These are phyloP conservation scores for Petromus typicus DNA, from an alignment of 2,113 vertebrate genomes.

Conservation along the genomic window DNA sequence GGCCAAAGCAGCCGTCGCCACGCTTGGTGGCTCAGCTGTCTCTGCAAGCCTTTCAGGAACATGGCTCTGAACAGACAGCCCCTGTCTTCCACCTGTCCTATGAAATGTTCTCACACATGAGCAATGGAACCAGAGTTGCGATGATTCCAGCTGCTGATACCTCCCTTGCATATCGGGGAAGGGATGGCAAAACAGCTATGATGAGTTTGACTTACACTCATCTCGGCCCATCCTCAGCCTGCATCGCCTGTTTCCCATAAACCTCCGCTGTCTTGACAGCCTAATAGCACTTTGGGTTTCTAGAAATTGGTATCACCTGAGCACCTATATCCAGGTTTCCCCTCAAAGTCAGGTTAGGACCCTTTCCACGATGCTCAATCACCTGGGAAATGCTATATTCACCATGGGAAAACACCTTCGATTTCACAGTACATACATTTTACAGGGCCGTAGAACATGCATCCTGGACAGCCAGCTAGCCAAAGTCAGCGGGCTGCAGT, in stretches of 20 bases:
- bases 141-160: neutral
- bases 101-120: neutral
- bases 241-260: neutral
- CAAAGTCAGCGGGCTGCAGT: neutral
- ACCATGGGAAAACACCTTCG: neutral
- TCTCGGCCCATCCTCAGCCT: neutral
- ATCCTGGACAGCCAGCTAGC: neutral
- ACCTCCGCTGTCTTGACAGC: neutral
- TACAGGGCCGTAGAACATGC: neutral
- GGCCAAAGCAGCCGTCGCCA: neutral
- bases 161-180: neutral
- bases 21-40: neutral
- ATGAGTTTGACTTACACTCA: neutral
- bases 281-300: neutral
- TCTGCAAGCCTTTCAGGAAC: neutral
- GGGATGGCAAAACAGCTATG: neutral
- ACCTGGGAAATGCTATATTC: neutral
- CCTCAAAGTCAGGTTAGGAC: neutral
- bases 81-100: neutral
- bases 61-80: neutral
- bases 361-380: neutral
- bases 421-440: neutral
- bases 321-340: neutral
- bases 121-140: rapidly evolving
- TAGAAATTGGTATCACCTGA: neutral